These are phyloP conservation scores for Echeneis naucrates DNA, from an alignment of 2,797 vertebrate species.

Conservation along the genomic window DNA sequence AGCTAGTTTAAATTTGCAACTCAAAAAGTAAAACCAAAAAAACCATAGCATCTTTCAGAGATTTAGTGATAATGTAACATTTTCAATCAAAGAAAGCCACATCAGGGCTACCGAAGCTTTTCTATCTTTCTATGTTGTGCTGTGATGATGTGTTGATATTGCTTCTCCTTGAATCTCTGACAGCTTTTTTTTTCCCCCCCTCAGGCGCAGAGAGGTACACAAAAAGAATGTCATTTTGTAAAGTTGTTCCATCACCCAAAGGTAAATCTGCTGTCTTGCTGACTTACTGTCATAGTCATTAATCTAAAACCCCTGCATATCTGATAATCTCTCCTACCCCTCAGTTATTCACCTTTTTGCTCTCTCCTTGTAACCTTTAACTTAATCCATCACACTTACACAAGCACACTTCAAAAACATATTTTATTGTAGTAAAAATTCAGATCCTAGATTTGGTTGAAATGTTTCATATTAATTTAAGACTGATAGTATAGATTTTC, in stretches of 20 bases:
- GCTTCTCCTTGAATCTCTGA: conserved; percentile 12
- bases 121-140: conserved; percentile 1
- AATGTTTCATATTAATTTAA: conserved; percentile 30
- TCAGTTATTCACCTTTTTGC: conserved; percentile 45
- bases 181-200: conserved; percentile 26
- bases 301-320: conserved; percentile 59
- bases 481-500: conserved; percentile 30
- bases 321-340: conserved; percentile 51
- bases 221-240: conserved; percentile 57
- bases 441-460: conserved; percentile 36
- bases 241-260: conserved; percentile 65
- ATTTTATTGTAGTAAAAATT: conserved; percentile 40
- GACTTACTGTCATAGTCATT: conserved; percentile 62
- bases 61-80: neutral
- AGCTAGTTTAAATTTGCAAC: neutral
- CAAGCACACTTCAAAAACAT: conserved; percentile 40
- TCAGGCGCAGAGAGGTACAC: conserved; percentile 76
- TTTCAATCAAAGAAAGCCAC: conserved; percentile 6
- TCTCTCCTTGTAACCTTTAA: conserved; percentile 48
- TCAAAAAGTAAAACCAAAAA: neutral
- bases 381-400: conserved; percentile 47
- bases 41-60: neutral
- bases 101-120: neutral
- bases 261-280: conserved; percentile 72
- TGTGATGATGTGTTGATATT: conserved; percentile 6